Percentiles rank a stretch among this genome's conserved stretches.
Conservation (phyloP, 2,888 invertebrate species). For the Mythimna vitellina region DNA sequence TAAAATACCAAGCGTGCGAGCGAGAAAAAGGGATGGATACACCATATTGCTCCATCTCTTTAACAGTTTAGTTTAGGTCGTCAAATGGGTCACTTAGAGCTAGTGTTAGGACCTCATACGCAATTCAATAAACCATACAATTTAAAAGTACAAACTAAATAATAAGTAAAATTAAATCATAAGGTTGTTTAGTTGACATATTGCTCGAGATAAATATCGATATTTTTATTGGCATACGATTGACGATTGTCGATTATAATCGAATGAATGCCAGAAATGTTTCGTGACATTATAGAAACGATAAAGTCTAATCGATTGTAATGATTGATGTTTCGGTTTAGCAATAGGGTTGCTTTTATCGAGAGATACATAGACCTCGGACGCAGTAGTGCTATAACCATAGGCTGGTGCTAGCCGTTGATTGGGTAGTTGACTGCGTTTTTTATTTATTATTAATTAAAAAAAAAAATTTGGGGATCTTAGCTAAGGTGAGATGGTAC, state of each 20-base stretch:
- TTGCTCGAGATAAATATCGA: conserved; percentile 60
- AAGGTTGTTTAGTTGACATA: conserved; percentile 42
- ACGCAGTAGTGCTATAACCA: not conserved
- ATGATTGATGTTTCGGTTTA: conserved; percentile 58
- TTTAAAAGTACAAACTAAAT: not conserved
- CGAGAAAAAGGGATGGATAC: too few species aligned
- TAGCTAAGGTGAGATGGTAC: too few species aligned
- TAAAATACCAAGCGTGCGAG: too few species aligned
- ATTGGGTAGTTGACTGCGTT: too few species aligned
- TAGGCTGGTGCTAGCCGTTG: too few species aligned
- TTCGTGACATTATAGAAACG: conserved; percentile 54
- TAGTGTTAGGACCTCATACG: too few species aligned
- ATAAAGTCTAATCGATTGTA: conserved; percentile 53
- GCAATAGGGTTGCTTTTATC: conserved; percentile 50
- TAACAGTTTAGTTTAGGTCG: too few species aligned
- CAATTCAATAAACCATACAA: not conserved
- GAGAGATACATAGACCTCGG: conserved; percentile 8
- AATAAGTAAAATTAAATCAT: conserved; percentile 11
- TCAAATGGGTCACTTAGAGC: too few species aligned
- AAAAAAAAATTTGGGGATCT: too few species aligned
- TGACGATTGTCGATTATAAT: conserved; percentile 63
- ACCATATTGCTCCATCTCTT: too few species aligned
- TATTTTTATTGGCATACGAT: conserved; percentile 58
- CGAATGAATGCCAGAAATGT: conserved; percentile 54
- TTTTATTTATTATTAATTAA: too few species aligned